Percentiles rank a stretch among this genome's conserved stretches.
Evolutionary conservation across 1,140 invertebrate genomes (phyloP).

Genomic region (Platorchestia sp.): DNA sequence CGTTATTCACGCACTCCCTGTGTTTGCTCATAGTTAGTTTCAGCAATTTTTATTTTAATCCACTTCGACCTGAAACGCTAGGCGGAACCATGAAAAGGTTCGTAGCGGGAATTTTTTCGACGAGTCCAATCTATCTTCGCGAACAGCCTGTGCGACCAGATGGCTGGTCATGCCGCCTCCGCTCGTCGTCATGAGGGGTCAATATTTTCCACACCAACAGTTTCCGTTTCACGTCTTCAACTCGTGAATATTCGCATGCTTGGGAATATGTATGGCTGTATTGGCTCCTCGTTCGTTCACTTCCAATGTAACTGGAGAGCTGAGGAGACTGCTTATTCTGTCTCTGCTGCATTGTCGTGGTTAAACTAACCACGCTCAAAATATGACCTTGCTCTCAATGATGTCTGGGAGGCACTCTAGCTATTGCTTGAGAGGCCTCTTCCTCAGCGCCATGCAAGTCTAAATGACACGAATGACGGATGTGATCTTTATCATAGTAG

Average conservation of each 20-base stretch:
- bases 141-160: not conserved
- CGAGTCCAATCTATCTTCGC: not conserved
- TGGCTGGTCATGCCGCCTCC: not conserved
- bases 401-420: not conserved
- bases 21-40: too few relatives aligned
- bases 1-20: not conserved
- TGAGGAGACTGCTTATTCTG: slow-evolving; percentile 8
- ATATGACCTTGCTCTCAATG: not conserved
- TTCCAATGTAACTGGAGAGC: slow-evolving; percentile 22
- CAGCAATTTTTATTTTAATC: not conserved
- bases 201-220: slow-evolving; percentile 11
- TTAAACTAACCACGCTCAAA: not conserved
- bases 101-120: not conserved
- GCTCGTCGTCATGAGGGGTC: not conserved
- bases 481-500: not conserved
- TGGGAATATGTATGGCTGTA: slow-evolving; percentile 44
- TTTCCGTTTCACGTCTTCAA: not conserved
- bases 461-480: not conserved
- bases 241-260: slow-evolving; percentile 20
- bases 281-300: slow-evolving; percentile 39
- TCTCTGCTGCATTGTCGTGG: slow-evolving; percentile 8
- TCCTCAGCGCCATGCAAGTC: not conserved
- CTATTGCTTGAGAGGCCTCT: not conserved
- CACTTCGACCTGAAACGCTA: not conserved
- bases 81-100: not conserved